phyloP scores from a whole-genome alignment of 2,888 invertebrate species.

The Iphiclides podalirius region DNA sequence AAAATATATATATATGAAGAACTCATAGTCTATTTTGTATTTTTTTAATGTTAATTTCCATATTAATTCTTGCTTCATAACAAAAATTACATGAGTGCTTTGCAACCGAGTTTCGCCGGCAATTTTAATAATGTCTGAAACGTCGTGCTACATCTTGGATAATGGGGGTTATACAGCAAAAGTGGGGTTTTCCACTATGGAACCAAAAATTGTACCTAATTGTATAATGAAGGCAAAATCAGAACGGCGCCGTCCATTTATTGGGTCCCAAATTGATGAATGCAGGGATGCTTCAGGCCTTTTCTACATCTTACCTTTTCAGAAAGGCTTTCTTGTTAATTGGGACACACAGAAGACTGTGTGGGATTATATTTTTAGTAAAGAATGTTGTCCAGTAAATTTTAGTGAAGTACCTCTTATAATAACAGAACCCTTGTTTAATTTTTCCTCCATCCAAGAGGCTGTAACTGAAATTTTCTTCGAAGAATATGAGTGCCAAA shows the following conservation, averaged over 20 bases:
- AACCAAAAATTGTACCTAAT: slow-evolving; percentile 92
- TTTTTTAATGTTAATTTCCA: too few relatives aligned
- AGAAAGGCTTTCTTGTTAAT: slow-evolving; percentile 96
- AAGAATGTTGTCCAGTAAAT: slow-evolving; percentile 89
- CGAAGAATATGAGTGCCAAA: slow-evolving; percentile 96
- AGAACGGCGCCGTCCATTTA: slow-evolving; percentile 94
- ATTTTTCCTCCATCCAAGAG: slow-evolving; percentile 95
- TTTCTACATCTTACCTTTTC: slow-evolving; percentile 95
- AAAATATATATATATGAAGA: too few relatives aligned
- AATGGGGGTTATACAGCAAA: slow-evolving; percentile 94
- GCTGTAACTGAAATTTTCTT: slow-evolving; percentile 97
- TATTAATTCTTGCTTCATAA: too few relatives aligned
- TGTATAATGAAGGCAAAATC: slow-evolving; percentile 99
- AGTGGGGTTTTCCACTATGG: slow-evolving; percentile 87
- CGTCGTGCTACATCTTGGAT: slow-evolving; percentile 86
- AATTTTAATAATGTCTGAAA: slow-evolving; percentile 52
- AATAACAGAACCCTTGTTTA: slow-evolving; percentile 96
- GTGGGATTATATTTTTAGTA: slow-evolving; percentile 97
- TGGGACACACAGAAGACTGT: slow-evolving; percentile 98
- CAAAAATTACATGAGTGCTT: too few relatives aligned
- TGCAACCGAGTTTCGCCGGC: too few relatives aligned
- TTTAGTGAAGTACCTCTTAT: slow-evolving; percentile 89
- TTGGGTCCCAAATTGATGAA: slow-evolving; percentile 95
- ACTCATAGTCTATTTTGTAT: too few relatives aligned
- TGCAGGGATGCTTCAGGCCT: slow-evolving; percentile 97